A percentile compares a stretch with the other conserved stretches of the same genome.
phyloP scores from a whole-genome alignment of 2,113 vertebrate species.

The Ameiurus melas region DNA sequence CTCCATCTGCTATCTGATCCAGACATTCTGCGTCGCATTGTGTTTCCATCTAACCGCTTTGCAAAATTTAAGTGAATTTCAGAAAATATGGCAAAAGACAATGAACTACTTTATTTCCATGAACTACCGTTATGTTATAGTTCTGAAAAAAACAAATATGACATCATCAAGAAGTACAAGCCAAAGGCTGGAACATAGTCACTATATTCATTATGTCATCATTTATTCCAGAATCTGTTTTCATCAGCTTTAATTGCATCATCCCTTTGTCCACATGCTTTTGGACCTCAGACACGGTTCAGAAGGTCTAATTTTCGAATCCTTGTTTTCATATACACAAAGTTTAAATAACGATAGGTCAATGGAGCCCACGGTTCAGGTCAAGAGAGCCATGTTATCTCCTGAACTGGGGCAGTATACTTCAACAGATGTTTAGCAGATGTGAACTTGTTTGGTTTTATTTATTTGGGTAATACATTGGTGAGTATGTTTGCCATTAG shows the following conservation, averaged over 20 bases:
- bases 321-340: not conserved
- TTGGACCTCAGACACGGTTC: not conserved
- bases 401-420: not conserved
- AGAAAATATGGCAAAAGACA: constrained; percentile 6
- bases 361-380: not conserved
- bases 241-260: constrained; percentile 24
- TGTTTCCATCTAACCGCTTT: not conserved
- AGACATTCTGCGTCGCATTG: constrained; percentile 4
- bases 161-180: not conserved
- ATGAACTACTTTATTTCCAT: constrained; percentile 3
- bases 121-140: constrained; percentile 12
- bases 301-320: constrained; percentile 1
- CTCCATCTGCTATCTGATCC: constrained; percentile 5
- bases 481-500: not conserved
- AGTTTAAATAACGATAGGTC: not conserved
- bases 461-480: not conserved
- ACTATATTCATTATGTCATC: constrained; percentile 17
- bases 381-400: not conserved
- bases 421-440: constrained; percentile 12
- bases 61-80: not conserved
- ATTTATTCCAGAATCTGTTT: constrained; percentile 10
- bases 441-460: constrained; percentile 1
- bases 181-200: constrained; percentile 25
- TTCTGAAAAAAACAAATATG: constrained; percentile 13
- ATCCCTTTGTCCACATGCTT: not conserved